Evolutionary conservation across 1,140 invertebrate species (phyloP).

Genomic region (Lepidostoma basale): DNA sequence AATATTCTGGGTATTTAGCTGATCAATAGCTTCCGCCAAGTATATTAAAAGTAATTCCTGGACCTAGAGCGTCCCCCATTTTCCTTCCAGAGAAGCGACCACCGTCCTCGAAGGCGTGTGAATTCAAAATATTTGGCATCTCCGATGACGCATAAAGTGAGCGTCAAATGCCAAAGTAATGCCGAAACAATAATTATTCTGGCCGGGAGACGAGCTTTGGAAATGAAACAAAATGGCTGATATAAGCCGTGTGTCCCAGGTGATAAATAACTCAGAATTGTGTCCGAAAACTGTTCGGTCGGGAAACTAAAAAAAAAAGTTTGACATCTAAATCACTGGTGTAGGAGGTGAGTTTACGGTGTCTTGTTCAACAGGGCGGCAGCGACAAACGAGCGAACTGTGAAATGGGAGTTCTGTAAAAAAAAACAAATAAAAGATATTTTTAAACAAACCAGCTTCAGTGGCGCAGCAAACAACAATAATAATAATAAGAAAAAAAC

Average conservation of each 20-base stretch:
- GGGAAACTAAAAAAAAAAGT: constrained; percentile 32
- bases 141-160: constrained; percentile 28
- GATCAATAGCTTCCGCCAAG: constrained; percentile 22
- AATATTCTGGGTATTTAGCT: too few relatives aligned
- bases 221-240: constrained; percentile 22
- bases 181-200: constrained; percentile 40
- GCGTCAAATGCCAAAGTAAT: constrained; percentile 37
- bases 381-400: constrained; percentile 35
- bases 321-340: constrained; percentile 45
- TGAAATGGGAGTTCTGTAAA: constrained; percentile 41
- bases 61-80: background rate
- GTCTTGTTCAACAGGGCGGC: constrained; percentile 18
- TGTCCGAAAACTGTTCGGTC: constrained; percentile 32
- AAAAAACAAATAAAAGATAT: constrained; percentile 43
- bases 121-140: constrained; percentile 28
- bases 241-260: constrained; percentile 20
- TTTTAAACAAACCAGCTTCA: constrained; percentile 42
- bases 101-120: constrained; percentile 35
- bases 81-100: constrained; percentile 23
- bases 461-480: too few relatives aligned
- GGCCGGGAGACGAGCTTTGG: constrained; percentile 35
- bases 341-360: constrained; percentile 27
- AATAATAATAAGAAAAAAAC: too few relatives aligned
- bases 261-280: constrained; percentile 42
- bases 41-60: background rate